These are phyloP conservation scores for Scomber japonicus DNA, from an alignment of 2,113 vertebrate species.

Conservation along the genomic window DNA sequence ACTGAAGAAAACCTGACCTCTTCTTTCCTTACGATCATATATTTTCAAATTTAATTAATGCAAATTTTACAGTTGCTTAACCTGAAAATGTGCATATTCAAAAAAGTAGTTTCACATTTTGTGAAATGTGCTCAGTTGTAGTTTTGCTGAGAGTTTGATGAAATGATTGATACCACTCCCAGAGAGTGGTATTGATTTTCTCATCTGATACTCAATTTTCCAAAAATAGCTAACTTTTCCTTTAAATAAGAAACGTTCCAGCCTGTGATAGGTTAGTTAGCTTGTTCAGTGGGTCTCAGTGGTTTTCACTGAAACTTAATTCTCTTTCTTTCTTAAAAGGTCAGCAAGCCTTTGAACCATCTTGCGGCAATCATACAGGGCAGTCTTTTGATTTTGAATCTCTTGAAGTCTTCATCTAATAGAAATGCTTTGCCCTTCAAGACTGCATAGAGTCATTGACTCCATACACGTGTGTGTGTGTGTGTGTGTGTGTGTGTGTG, in stretches of 20 bases:
- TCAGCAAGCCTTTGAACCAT: slow-evolving; percentile 1
- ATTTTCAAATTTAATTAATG: no score
- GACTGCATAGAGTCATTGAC: not conserved
- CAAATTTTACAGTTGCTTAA: no score
- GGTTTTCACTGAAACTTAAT: not conserved
- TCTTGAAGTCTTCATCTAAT: slow-evolving; percentile 26
- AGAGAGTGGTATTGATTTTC: not conserved
- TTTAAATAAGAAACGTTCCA: not conserved
- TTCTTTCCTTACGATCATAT: no score
- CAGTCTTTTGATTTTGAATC: slow-evolving; percentile 4
- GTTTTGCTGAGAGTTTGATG: no score
- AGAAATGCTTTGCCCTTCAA: slow-evolving; percentile 32
- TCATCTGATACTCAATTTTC: not conserved
- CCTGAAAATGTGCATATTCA: no score
- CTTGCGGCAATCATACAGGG: not conserved
- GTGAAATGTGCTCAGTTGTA: not conserved
- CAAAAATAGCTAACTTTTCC: not conserved
- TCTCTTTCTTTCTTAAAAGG: not conserved
- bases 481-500: not conserved
- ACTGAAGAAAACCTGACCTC: no score
- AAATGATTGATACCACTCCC: no score
- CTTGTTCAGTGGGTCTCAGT: not conserved
- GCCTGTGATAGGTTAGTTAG: no score
- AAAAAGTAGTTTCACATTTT: not conserved
- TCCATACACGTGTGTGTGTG: not conserved